phyloP scores from a whole-genome alignment of 1,140 invertebrate genomes.

The Leptopilina boulardi region DNA sequence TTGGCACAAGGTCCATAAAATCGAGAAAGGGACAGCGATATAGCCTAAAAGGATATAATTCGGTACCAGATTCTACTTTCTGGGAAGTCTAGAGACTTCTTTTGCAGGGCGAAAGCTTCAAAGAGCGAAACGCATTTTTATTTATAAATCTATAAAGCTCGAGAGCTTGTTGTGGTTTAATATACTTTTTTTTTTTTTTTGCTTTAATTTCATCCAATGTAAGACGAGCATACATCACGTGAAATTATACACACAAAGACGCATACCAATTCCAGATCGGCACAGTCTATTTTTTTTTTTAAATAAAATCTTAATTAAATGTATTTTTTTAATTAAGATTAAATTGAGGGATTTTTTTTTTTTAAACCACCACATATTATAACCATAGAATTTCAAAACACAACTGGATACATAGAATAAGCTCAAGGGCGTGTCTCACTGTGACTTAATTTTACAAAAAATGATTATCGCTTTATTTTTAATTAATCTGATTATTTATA shows the following conservation, averaged over 20 bases:
- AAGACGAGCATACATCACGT: no score
- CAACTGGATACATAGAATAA: constrained; percentile 2
- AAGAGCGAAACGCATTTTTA: constrained; percentile 8
- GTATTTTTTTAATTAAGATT: no score
- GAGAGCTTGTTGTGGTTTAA: constrained; percentile 11
- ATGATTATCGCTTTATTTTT: no score
- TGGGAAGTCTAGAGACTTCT: constrained; percentile 7
- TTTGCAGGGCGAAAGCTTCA: constrained; percentile 18
- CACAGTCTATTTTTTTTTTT: not conserved
- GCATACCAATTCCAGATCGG: constrained; percentile 22
- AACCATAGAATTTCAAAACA: constrained; percentile 30
- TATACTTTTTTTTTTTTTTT: not conserved
- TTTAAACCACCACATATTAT: constrained; percentile 9
- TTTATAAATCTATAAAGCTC: constrained; percentile 24
- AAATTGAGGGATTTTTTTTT: not conserved
- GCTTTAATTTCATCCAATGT: not conserved
- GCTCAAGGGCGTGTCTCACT: not conserved
- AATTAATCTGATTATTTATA: no score
- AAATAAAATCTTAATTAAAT: not conserved
- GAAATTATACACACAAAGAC: not conserved
- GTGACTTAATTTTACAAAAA: no score
- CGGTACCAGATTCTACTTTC: constrained; percentile 15
- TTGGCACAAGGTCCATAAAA: constrained; percentile 30
- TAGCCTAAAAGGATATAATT: constrained; percentile 21
- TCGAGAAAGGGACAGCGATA: not conserved